Conservation (phyloP, 2,888 invertebrate species). For the Seira musarum region DNA sequence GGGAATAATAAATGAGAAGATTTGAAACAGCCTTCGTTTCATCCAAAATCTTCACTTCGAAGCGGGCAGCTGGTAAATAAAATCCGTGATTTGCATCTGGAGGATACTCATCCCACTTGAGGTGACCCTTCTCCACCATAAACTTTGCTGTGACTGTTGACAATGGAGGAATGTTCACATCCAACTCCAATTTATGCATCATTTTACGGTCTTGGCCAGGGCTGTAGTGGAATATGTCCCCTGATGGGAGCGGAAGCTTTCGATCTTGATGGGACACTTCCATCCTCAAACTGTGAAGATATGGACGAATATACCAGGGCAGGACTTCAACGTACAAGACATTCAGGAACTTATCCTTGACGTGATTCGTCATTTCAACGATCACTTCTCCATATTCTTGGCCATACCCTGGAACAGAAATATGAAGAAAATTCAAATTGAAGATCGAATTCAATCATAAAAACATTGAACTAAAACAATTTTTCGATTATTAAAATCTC, state of each 20-base stretch:
- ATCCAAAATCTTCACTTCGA: constrained; percentile 63
- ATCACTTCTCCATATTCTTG: constrained; percentile 93
- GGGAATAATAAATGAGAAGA: constrained; percentile 68
- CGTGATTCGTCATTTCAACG: constrained; percentile 68
- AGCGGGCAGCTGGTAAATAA: constrained; percentile 68
- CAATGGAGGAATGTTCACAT: constrained; percentile 84
- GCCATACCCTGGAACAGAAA: constrained; percentile 81
- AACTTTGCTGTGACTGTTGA: constrained; percentile 84
- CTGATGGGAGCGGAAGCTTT: constrained; percentile 46
- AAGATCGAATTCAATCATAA: no score
- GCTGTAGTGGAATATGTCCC: constrained; percentile 72
- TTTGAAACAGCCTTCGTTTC: background rate
- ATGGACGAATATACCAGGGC: constrained; percentile 89
- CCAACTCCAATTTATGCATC: constrained; percentile 90
- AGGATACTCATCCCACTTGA: constrained; percentile 97
- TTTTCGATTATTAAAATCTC: constrained; percentile 36
- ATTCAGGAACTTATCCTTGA: constrained; percentile 75
- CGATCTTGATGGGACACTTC: constrained; percentile 47
- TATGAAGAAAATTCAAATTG: no score
- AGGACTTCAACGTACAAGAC: constrained; percentile 91
- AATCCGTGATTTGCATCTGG: constrained; percentile 98
- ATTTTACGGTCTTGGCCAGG: constrained; percentile 89
- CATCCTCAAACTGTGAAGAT: constrained; percentile 80
- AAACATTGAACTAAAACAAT: background rate
- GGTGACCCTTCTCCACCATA: constrained; percentile 93